phyloP scores from a whole-genome alignment of 2,797 vertebrate species.

The Hydrocynus forskahlii region DNA sequence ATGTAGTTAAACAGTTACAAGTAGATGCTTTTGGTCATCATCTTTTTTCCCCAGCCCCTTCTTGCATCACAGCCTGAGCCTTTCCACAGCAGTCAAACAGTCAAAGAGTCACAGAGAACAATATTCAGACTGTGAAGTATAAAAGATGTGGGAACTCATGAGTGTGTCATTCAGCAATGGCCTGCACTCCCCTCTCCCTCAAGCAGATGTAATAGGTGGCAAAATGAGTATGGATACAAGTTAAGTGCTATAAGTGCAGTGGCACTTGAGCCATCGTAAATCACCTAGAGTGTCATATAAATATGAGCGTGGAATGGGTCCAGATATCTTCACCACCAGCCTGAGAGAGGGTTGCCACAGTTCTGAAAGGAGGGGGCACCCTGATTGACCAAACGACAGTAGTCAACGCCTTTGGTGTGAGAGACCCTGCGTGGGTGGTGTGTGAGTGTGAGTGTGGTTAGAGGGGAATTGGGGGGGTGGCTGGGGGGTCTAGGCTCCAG shows the following conservation, averaged over 20 bases:
- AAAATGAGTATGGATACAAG: slow-evolving; percentile 32
- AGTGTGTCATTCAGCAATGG: background rate
- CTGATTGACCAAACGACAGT: slow-evolving; percentile 46
- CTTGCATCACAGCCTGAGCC: background rate
- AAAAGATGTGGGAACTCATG: background rate
- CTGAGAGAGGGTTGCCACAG: slow-evolving; percentile 10
- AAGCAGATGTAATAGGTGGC: slow-evolving; percentile 31
- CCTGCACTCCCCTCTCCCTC: slow-evolving; percentile 5
- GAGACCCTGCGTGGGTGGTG: slow-evolving; percentile 34
- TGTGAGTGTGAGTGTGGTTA: slow-evolving; percentile 41
- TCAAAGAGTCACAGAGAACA: background rate
- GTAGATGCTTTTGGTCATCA: background rate
- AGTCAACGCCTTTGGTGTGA: slow-evolving; percentile 53
- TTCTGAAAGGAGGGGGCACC: slow-evolving; percentile 6
- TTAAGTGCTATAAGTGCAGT: slow-evolving; percentile 52
- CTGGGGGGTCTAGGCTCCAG: slow-evolving; percentile 67
- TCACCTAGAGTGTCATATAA: slow-evolving; percentile 47
- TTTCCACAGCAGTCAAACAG: too few species aligned
- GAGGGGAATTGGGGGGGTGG: slow-evolving; percentile 40
- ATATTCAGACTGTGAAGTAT: background rate
- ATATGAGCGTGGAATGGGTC: slow-evolving; percentile 43
- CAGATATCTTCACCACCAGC: slow-evolving; percentile 32
- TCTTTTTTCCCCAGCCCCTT: background rate
- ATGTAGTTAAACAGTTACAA: background rate
- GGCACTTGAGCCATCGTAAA: slow-evolving; percentile 44